Percentiles rank a stretch among this genome's conserved stretches.
phyloP scores from a whole-genome alignment of 2,888 invertebrate genomes.

The Meteorus colon region DNA sequence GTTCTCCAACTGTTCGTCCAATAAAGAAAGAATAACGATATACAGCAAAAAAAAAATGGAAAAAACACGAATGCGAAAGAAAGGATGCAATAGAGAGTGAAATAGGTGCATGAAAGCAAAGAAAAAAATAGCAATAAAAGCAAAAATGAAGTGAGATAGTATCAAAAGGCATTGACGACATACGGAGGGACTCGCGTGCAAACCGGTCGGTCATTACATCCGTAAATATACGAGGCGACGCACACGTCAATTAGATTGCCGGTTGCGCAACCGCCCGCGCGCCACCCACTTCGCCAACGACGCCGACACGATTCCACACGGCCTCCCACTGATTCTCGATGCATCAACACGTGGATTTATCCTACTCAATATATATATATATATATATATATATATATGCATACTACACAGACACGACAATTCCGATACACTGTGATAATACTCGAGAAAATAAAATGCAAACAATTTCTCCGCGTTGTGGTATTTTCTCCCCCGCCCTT shows the following conservation, averaged over 20 bases:
- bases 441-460: slow-evolving; percentile 1
- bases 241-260: slow-evolving; percentile 60
- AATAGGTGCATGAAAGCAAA: not conserved
- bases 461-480: not conserved
- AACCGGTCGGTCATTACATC: slow-evolving; percentile 57
- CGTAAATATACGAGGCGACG: slow-evolving; percentile 57
- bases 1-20: not conserved
- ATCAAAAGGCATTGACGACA: slow-evolving; percentile 8
- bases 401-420: not conserved
- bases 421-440: not conserved
- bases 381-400: not conserved
- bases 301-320: slow-evolving; percentile 52
- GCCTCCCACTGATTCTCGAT: slow-evolving; percentile 36
- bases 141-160: not conserved
- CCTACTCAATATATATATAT: not conserved
- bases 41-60: not conserved
- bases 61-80: not conserved
- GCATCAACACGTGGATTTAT: slow-evolving; percentile 44
- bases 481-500: not conserved
- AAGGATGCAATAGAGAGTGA: not conserved
- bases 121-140: not conserved
- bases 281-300: slow-evolving; percentile 57
- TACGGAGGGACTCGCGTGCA: slow-evolving; percentile 50
- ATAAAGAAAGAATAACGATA: not conserved
- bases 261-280: slow-evolving; percentile 57